phyloP scores from a whole-genome alignment of 2,888 invertebrate genomes.

The Cabera pusaria region DNA sequence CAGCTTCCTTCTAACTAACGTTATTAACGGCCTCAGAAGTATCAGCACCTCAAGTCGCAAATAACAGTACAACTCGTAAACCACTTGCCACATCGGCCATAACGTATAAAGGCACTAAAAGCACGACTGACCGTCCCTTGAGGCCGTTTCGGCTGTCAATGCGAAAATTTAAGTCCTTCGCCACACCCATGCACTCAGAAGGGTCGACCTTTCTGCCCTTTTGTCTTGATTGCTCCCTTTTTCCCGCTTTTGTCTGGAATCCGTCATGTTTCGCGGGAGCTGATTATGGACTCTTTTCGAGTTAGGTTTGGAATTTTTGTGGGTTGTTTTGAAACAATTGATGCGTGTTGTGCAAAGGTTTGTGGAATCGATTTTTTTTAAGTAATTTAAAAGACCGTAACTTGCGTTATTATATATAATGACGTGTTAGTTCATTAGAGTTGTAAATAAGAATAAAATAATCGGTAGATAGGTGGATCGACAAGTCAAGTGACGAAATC shows the following conservation, averaged over 20 bases:
- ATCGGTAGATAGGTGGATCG: too few species aligned
- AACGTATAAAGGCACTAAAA: constrained; percentile 83
- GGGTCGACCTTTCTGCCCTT: constrained; percentile 77
- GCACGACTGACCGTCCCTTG: constrained; percentile 73
- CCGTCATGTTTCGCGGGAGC: constrained; percentile 17
- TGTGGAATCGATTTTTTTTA: too few species aligned
- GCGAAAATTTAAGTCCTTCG: constrained; percentile 78
- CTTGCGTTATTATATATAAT: too few species aligned
- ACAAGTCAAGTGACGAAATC: too few species aligned
- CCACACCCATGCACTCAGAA: constrained; percentile 81
- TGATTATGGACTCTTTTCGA: constrained; percentile 2
- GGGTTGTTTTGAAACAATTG: too few species aligned
- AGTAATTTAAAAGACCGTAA: too few species aligned
- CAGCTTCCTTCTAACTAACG: too few species aligned
- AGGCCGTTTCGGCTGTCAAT: constrained; percentile 83
- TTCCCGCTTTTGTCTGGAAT: constrained; percentile 38
- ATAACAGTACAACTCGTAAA: constrained; percentile 77
- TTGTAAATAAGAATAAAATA: too few species aligned
- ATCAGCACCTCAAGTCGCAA: constrained; percentile 69
- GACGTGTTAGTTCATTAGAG: too few species aligned
- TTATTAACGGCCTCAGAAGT: too few species aligned
- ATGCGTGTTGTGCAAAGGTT: too few species aligned
- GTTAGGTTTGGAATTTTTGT: too few species aligned
- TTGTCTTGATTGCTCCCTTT: constrained; percentile 74
- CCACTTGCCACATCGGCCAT: constrained; percentile 79